phyloP scores from a whole-genome alignment of 2,888 invertebrate genomes.

The Atrina japonica region DNA sequence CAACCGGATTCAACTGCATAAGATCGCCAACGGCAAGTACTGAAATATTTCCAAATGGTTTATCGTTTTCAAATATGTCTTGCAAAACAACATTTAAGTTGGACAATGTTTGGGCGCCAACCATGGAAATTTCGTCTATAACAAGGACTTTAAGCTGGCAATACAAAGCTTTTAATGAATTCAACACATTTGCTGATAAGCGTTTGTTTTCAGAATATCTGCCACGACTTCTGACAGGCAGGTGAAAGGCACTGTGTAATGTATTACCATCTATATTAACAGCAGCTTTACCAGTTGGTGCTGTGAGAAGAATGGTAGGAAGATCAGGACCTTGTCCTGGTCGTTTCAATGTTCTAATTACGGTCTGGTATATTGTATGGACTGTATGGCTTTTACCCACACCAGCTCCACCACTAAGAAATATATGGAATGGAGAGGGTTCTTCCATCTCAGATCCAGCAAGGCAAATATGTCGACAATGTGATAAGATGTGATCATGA shows the following conservation, averaged over 20 bases:
- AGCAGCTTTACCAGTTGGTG: constrained; percentile 54
- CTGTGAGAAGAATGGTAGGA: constrained; percentile 44
- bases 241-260: constrained; percentile 46
- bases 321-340: constrained; percentile 12
- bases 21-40: constrained; percentile 49
- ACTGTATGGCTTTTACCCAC: constrained; percentile 47
- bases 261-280: constrained; percentile 43
- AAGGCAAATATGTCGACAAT: constrained; percentile 16
- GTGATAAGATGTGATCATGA: constrained; percentile 27
- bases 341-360: constrained; percentile 13
- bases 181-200: constrained; percentile 22
- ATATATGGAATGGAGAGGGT: constrained; percentile 40
- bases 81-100: constrained; percentile 13
- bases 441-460: background rate
- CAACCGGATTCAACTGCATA: constrained; percentile 48
- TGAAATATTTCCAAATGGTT: constrained; percentile 46
- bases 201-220: constrained; percentile 11
- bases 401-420: constrained; percentile 47
- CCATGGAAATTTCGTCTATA: constrained; percentile 44
- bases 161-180: constrained; percentile 32
- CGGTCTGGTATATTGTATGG: constrained; percentile 43
- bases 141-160: constrained; percentile 40
- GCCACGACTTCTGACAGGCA: constrained; percentile 37
- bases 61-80: constrained; percentile 36
- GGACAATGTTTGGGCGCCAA: constrained; percentile 18